Conservation (phyloP, 2,113 vertebrate genomes). For the Choloepus hoffmanni region DNA sequence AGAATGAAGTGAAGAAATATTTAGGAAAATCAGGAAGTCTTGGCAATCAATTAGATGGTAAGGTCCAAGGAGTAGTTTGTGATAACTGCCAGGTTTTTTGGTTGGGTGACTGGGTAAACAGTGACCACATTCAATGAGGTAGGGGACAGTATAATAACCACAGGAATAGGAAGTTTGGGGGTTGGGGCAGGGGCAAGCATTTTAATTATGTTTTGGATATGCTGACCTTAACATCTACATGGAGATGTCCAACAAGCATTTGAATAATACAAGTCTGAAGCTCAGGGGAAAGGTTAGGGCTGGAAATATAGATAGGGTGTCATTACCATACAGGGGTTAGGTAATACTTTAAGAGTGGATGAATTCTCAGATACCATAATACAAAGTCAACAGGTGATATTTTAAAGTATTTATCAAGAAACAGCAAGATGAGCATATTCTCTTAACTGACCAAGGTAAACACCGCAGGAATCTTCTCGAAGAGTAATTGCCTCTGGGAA, state of each 20-base stretch:
- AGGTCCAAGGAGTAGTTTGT: not conserved
- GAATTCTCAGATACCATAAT: not conserved
- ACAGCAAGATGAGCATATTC: not conserved
- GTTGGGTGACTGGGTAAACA: not conserved
- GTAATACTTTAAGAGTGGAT: not conserved
- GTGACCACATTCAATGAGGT: not conserved
- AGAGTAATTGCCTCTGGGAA: constrained; percentile 15
- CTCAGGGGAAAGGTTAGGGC: not conserved
- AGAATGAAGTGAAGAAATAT: not conserved
- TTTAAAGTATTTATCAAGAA: not conserved
- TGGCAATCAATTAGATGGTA: not conserved
- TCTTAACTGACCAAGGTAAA: constrained; percentile 25
- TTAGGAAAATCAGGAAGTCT: not conserved
- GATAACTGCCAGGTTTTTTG: not conserved
- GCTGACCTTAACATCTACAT: not conserved
- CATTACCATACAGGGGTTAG: not conserved
- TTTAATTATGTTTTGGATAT: not conserved
- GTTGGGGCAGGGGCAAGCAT: not conserved
- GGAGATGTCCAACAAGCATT: not conserved
- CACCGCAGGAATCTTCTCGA: constrained; percentile 17
- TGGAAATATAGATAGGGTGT: not conserved
- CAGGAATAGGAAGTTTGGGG: not conserved
- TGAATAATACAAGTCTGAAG: not conserved
- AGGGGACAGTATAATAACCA: not conserved
- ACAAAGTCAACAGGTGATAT: constrained; percentile 26